Conservation (phyloP, 1,140 invertebrate species). For the Lerema accius region DNA sequence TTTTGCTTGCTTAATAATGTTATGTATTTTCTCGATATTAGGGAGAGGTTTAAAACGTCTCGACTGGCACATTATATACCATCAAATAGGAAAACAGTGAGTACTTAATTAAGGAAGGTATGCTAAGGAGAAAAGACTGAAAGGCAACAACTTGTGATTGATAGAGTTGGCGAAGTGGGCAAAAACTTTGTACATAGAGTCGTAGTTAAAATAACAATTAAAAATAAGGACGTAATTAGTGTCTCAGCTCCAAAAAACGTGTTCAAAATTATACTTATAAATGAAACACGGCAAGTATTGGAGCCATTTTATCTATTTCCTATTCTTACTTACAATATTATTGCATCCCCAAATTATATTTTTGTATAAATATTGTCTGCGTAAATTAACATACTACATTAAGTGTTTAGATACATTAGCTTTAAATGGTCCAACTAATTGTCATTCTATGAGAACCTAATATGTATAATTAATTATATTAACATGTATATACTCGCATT, state of each 20-base stretch:
- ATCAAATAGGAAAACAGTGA: background rate
- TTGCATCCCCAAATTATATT: conserved; percentile 75
- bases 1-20: conserved; percentile 17
- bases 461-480: conserved; percentile 8
- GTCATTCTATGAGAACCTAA: conserved; percentile 42
- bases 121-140: conserved; percentile 75
- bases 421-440: conserved; percentile 67
- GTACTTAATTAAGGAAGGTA: conserved; percentile 44
- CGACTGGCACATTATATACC: conserved; percentile 11
- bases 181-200: conserved; percentile 59
- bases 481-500: background rate
- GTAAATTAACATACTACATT: conserved; percentile 58
- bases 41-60: conserved; percentile 22
- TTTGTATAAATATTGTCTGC: conserved; percentile 77
- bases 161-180: conserved; percentile 42
- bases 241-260: conserved; percentile 56
- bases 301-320: conserved; percentile 43
- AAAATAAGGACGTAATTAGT: conserved; percentile 44
- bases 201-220: conserved; percentile 44
- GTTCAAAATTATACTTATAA: conserved; percentile 57
- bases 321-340: conserved; percentile 42
- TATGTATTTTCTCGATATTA: conserved; percentile 11
- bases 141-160: conserved; percentile 77
- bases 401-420: conserved; percentile 58
- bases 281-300: conserved; percentile 38